phyloP scores from a whole-genome alignment of 2,888 invertebrate species.

The Lamellibrachia satsuma region DNA sequence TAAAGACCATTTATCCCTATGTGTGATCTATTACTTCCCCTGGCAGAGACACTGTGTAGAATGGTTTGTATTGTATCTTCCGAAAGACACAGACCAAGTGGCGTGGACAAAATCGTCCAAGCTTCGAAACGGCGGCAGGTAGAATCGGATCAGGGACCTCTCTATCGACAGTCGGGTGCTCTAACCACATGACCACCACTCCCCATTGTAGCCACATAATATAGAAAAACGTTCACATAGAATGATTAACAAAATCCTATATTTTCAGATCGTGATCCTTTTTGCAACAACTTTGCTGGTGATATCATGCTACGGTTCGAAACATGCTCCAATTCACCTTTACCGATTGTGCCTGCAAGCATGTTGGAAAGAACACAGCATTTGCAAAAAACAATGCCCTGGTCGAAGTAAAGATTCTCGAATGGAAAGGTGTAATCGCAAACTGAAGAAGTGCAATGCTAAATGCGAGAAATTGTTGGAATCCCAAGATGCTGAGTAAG shows the following conservation, averaged over 20 bases:
- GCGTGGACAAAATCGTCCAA: too few relatives aligned
- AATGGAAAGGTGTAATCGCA: not conserved
- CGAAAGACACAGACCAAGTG: too few relatives aligned
- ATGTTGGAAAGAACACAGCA: not conserved
- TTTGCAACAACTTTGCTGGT: not conserved
- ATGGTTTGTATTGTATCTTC: too few relatives aligned
- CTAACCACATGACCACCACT: too few relatives aligned
- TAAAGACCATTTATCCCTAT: too few relatives aligned
- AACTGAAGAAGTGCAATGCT: not conserved
- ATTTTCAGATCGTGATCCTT: constrained; percentile 13
- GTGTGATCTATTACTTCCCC: too few relatives aligned
- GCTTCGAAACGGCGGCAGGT: too few relatives aligned
- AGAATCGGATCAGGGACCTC: too few relatives aligned
- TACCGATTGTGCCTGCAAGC: not conserved
- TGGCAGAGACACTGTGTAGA: too few relatives aligned
- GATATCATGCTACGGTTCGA: not conserved
- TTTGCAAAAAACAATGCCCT: not conserved
- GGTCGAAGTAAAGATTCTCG: not conserved
- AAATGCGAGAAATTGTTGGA: not conserved
- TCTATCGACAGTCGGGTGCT: too few relatives aligned
- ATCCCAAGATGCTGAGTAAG: not conserved
- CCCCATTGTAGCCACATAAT: too few relatives aligned
- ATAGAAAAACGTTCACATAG: not conserved
- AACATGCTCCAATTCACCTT: not conserved
- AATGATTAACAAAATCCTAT: not conserved